Evolutionary conservation across 2,888 invertebrate genomes (phyloP), one percentile per base, ranked within the genome.

Genomic region (Acrobasis suavella): DNA sequence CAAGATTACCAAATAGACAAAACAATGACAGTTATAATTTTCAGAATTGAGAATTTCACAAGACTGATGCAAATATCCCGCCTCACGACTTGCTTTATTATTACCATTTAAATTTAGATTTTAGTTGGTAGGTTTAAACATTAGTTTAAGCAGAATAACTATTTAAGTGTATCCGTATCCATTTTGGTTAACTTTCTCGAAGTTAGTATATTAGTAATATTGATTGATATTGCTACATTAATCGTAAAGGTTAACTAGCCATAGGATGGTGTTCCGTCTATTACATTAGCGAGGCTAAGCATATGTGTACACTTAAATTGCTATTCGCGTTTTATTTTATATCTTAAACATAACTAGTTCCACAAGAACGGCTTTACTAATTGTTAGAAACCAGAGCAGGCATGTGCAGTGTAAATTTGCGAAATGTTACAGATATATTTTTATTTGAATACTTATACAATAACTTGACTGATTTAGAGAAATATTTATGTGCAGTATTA

Each of bases 31-130:
- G 88, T 88, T 85, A 88, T 82, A 81, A 88, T 89, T 89, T 91
- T 91, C 89, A 87, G 82, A 82, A 85, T 86, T 89, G 89, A 92
- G 82, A 91, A 89, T 89, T 90, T 89, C 90, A 92, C 91, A 92
- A 92, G 92, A 92, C 92, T 92, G 92, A 92, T 91, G 90, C 91
- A 91, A 92, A 92, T 92, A 89, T 92, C 92, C 92, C 92, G 92
- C 92, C 92, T 92, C 92, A 91, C 88, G 85, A 92, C 91, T 92
- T 92, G 92, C 92, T 92, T 92, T 92, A 92, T 91, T 88, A 91
- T 91, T 92, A 92, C 92, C 91, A 91, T 88, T 87, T 88, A 89
- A 85, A 87, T 81, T 83, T 87, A 91, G 86, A 76, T 70, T 85
- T 86, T 89, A 91, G 86, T 82, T 85, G 73, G 75, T 89, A 90